Evolutionary conservation across 2,797 vertebrate genomes (phyloP).

Genomic region (Rhinogobio ventralis): DNA sequence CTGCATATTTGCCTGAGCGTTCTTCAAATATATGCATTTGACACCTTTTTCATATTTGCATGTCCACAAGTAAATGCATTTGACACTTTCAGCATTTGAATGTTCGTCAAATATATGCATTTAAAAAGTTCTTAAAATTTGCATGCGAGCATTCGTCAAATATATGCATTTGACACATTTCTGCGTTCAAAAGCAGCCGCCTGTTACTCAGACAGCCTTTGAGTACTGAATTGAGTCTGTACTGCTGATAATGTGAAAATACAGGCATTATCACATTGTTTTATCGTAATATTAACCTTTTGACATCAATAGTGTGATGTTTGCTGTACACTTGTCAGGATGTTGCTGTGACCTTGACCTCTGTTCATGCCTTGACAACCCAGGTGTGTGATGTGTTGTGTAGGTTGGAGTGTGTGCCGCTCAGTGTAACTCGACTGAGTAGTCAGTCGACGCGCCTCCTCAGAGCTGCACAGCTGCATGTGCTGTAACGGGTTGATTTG

Average conservation of each 20-base stretch:
- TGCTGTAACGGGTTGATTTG: background rate
- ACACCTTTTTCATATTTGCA: no score
- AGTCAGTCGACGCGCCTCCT: background rate
- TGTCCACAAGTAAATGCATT: no score
- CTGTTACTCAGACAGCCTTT: background rate
- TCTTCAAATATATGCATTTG: no score
- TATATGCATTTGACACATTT: background rate
- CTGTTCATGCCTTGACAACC: constrained; percentile 6
- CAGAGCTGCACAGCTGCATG: background rate
- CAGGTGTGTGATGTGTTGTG: background rate
- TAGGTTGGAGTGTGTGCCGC: background rate
- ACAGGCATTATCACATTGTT: background rate
- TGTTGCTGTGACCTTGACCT: background rate
- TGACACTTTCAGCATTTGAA: background rate
- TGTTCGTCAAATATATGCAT: background rate
- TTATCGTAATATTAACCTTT: background rate
- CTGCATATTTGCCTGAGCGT: no score
- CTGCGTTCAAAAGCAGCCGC: background rate
- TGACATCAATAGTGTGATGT: background rate
- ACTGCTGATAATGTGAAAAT: background rate
- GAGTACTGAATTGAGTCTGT: background rate
- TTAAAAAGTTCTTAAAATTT: background rate
- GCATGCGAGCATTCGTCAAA: background rate
- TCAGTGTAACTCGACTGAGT: background rate
- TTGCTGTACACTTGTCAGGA: background rate